Evolutionary conservation across 2,797 vertebrate species (phyloP), one percentile per base, ranked within the genome.

Genomic region (Acomys russatus): DNA sequence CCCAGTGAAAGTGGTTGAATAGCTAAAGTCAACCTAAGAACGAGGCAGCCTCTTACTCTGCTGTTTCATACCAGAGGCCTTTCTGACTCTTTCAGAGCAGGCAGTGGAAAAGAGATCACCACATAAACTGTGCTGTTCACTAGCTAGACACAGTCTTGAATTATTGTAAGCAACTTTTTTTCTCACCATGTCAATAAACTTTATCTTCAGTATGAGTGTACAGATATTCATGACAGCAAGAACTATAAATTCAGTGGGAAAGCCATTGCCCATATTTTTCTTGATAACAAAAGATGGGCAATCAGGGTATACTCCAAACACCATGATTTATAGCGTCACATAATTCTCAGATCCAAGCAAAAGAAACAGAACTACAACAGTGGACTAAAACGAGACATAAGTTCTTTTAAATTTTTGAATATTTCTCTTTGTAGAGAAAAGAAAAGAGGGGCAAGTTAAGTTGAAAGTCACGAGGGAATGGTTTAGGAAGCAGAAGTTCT

Each of bases 311-410:
- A 49, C 9, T 38, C 63, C 28, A 88, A 85, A 78, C 0, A 68
- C 23, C 7, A 10, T 63, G 7, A 88, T 23, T 77, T 77, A 56
- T 83, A 84, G 80, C 54, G 73, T 54, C 51, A 92, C 49, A 66
- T 90, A 84, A 61, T 83, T 68, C 28, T 77, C 20, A 63, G 92
- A 83, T 63, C 35, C 83, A 88, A 85, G 74, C 30, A 64, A 92
- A 91, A 88, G 33, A 80, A 91, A 93, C 5, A 93, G 38, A 94
- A 82, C 61, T 77, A n/a, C 4, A 94, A 56, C 22, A 49, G n/a
- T n/a, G n/a, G 35, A 54, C 63, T 94, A 83, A 59, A 79, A 25
- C 38, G 17, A 96, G 88, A 28, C 10, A 80, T 12, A 92, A 59
- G 82, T 93, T 9, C 49, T 28, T 88, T 76, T 61, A 33, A 25